Base-by-base conservation (phyloP, 2,888 invertebrate genomes). In the Eutolmus rufibarbis region DNA sequence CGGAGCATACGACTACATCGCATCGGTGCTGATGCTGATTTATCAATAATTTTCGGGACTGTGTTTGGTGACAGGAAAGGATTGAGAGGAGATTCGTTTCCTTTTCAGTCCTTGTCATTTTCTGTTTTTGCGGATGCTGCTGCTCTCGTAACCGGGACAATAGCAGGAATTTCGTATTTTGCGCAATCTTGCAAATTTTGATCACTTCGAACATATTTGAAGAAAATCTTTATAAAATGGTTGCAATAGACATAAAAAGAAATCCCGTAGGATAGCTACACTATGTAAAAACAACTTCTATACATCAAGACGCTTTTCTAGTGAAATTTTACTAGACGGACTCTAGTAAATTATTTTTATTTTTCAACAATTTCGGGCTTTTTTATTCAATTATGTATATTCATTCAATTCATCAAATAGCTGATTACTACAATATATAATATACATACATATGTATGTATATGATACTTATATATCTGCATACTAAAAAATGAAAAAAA, bases 41-140 rank as follows among this genome's bases (percentile, higher is more conserved):
- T 74, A 86, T 46, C 74, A 86, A 86, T 46, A 74, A 74, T 56
- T 51, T 84, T 85, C 56, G 56, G 16, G 56, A 28, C 66, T 23
- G 23, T 66, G 66, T 23, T 66, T 66, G 28, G 66, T 66, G 66
- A 66, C 66, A 66, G 66, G 66, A 66, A 66, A 66, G 66, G 66
- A 66, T 66, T 66, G 66, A 66, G 66, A 66, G 28, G 8, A 3
- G 23, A 66, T 66, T 66, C 66, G 66, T 66, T 66, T 66, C 66
- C 66, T 66, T 66, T 66, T 23, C 66, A 66, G 2, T 66, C 8
- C 12, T 28, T 66, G 66, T 66, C 28, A 66, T 66, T 66, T 66
- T 40, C 66, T 7, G 0, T 28, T 66, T 66, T 23, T 66, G 66
- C 66, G 28, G 66, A 66, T 66, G 66, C 4, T 23, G n/a, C 56